Base-by-base conservation (phyloP, 2,888 invertebrate genomes). In the Chouioia cunea region DNA sequence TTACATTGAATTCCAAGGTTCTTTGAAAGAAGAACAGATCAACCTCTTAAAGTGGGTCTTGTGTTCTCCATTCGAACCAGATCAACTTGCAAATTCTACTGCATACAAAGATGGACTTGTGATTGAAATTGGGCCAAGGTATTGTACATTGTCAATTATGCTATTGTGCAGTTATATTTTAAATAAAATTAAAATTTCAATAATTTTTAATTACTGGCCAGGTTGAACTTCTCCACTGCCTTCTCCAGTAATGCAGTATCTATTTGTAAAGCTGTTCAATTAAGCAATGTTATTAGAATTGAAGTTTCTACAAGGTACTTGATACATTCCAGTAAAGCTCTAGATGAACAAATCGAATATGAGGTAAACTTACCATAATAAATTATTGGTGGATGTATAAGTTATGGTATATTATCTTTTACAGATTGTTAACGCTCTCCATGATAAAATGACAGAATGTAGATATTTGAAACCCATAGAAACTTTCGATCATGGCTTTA, bases 191-290 rank as follows among this genome's bases (percentile, higher is more conserved):
- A 68, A 57, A 47, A 43, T 10, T 22, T 56, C 18, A 52, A n/a
- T 44, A 63, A 20, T 20, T 18, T 53, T 36, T 36, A 36, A 10
- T 10, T 10, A 6, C n/a, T n/a, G n/a, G n/a, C n/a, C 82, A 93
- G 97, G 77, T 92, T 97, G 78, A 96, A 97, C 86, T 97, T 97
- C 85, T 97, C 96, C 16, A 98, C 98, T 48, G 93, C 99, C 0
- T 95, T 95, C 84, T 97, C 97, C 0, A 97, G 97, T 77, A 99
- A 99, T 87, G 96, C 97, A 36, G 94, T 98, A 0, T 96, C 97
- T 64, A 97, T 98, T 77, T 97, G 96, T 83, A 91, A 92, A 75
- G 93, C 95, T 78, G 90, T 97, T 54, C 94, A 95, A 2, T 86
- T 97, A 44, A 86, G 87, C 50, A 90, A 91, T 83, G 89, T 99